Base-by-base conservation (phyloP, 2,113 vertebrate genomes). In the Cromileptes altivelis region DNA sequence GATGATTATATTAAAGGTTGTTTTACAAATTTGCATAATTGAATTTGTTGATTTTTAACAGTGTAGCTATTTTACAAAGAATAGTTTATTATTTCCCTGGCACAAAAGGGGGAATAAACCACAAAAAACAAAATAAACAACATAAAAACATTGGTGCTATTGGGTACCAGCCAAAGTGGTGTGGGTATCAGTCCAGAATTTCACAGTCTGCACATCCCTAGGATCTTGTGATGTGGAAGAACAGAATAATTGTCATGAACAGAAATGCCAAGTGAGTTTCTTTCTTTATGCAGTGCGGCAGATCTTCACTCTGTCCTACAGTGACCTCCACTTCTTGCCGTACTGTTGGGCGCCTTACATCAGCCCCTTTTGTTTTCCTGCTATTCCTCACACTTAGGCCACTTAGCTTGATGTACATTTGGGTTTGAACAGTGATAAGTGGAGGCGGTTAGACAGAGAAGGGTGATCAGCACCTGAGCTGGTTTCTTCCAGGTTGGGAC, bases 341-440 rank as follows among this genome's bases (percentile, higher is more conserved):
- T 33, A 40, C 21, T 47, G 12, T 27, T 2, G 10, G 23, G 19
- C 6, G 4, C 47, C 63, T 78, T 76, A 47, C 68, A 50, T 80
- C 72, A 80, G 68, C 76, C 53, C 21, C 12, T 78, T 37, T 74
- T 62, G 19, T 75, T 50, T 65, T 14, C 50, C 42, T 30, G 7
- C 67, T 47, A 53, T 80, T 61, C 42, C 70, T 83, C 79, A 80
- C 55, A 85, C 68, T 82, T 78, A 61, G 14, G 47, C 60, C 61
- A 61, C 49, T 82, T 75, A 74, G 64, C 40, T 42, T 12, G 58
- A 56, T 30, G 23, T 27, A 65, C 30, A 75, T 78, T 78, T 52
- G 40, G 56, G 23, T 12, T 40, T 23, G 2, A 88, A 23, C 57
- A 50, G 25, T 76, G 81, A 85, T 70, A 57, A 78, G 77, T 81